A percentile compares a stretch with the other conserved stretches of the same genome.
phyloP scores from a whole-genome alignment of 2,888 invertebrate genomes.

The Chymomyza amoena region DNA sequence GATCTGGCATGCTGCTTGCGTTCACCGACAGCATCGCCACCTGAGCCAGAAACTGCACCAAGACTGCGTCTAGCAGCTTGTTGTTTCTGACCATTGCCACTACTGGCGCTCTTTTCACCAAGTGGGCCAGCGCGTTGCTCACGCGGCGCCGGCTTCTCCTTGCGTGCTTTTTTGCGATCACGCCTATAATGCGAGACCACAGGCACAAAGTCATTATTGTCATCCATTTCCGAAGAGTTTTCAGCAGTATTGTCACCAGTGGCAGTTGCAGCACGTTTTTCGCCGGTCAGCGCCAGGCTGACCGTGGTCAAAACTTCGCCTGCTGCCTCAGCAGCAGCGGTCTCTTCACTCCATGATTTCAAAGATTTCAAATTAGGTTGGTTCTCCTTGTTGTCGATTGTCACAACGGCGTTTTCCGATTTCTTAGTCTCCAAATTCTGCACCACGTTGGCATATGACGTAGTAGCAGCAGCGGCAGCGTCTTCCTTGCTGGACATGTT shows the following conservation, averaged over 20 bases:
- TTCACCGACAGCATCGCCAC: conserved; percentile 40
- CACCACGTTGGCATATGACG: conserved; percentile 86
- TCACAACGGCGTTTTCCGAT: conserved; percentile 19
- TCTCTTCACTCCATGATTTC: conserved; percentile 77
- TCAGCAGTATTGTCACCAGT: conserved; percentile 73
- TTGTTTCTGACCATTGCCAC: conserved; percentile 53
- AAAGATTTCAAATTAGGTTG: conserved; percentile 71
- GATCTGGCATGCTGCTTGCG: conserved; percentile 57
- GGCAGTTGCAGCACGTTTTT: conserved; percentile 75
- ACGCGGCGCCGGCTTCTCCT: conserved; percentile 69
- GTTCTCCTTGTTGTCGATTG: conserved; percentile 72
- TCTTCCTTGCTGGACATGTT: conserved; percentile 77
- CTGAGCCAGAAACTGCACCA: conserved; percentile 14
- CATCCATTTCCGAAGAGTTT: conserved; percentile 77
- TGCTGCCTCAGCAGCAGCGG: conserved; percentile 64
- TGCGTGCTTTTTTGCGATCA: conserved; percentile 77
- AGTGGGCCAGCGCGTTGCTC: conserved; percentile 51
- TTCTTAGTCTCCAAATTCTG: conserved; percentile 77
- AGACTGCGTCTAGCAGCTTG: conserved; percentile 13
- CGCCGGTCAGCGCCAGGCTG: conserved; percentile 72
- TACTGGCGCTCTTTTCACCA: conserved; percentile 40
- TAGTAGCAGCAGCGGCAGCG: conserved; percentile 78
- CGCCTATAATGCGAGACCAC: conserved; percentile 78
- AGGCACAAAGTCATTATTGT: conserved; percentile 78
- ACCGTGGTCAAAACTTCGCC: conserved; percentile 33